Conservation (phyloP, 2,888 invertebrate genomes). For the Onthophagus sagittarius region DNA sequence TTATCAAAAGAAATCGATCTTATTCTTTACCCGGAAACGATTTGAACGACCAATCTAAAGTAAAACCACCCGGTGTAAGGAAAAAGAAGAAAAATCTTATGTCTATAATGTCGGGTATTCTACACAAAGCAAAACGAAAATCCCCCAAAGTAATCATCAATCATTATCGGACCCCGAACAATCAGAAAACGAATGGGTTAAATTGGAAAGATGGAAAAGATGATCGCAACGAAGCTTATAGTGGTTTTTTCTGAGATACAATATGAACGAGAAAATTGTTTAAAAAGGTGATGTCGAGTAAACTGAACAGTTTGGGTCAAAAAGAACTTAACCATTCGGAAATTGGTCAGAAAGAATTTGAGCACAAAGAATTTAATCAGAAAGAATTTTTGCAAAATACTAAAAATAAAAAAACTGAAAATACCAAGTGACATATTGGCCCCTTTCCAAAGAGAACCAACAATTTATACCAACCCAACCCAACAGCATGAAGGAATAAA, state of each 20-base stretch:
- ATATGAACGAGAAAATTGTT: constrained; percentile 57
- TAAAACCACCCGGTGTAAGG: constrained; percentile 37
- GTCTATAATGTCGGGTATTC: constrained; percentile 77
- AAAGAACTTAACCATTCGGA: too few relatives aligned
- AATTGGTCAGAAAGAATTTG: constrained; percentile 9
- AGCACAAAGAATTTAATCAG: constrained; percentile 24
- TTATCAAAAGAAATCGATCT: constrained; percentile 74
- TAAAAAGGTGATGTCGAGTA: constrained; percentile 55
- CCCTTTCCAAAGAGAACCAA: too few relatives aligned
- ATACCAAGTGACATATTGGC: too few relatives aligned
- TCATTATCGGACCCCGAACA: constrained; percentile 75
- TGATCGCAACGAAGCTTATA: too few relatives aligned
- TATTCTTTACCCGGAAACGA: constrained; percentile 71
- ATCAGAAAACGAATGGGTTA: constrained; percentile 66
- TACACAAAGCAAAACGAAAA: constrained; percentile 79
- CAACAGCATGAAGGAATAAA: too few relatives aligned
- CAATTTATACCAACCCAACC: too few relatives aligned
- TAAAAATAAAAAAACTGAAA: too few relatives aligned
- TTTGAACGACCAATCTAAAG: constrained; percentile 45
- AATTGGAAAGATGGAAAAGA: constrained; percentile 66
- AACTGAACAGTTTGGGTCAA: constrained; percentile 33
- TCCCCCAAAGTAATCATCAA: constrained; percentile 56
- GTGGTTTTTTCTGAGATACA: constrained; percentile 68
- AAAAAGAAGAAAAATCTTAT: constrained; percentile 80
- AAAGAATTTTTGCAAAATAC: constrained; percentile 33